Base-by-base conservation (phyloP, 2,113 vertebrate species). In the Delphinus delphis region DNA sequence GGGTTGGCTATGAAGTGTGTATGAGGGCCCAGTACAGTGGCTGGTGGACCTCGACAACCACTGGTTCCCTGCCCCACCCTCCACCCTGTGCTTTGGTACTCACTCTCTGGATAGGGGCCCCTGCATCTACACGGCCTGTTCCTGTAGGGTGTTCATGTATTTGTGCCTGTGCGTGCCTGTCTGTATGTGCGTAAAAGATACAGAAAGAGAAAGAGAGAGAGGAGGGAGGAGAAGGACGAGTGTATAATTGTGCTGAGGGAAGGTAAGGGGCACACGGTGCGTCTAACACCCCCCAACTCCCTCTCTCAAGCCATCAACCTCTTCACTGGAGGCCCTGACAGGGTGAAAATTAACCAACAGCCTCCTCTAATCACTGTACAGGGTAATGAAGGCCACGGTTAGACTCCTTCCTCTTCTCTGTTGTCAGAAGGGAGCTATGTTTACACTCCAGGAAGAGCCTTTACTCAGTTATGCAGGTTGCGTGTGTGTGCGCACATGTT, bases 331-430 rank as follows among this genome's bases (percentile, higher is more conserved):
- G 9, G 73, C 50, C 23, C 63, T 94, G 96, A 96, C 95, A 96
- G 97, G 97, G 96, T 98, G 98, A 98, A 98, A 98, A 98, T 98
- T 97, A 98, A 98, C 98, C 95, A 88, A 18, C 92, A 95, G 87
- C 82, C 91, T 93, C 76, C 77, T 97, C 93, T 98, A 97, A 98
- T 98, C 97, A 87, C 96, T 62, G 47, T 41, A 2, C 89, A 95
- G 96, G 95, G 92, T 93, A 96, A 97, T 97, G 97, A 94, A 94
- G 88, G 55, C 47, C 77, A 88, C 4, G 84, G 93, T 92, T 93
- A 95, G 41, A 94, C 91, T 93, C 97, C 94, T 65, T 97, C 96
- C 76, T 98, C 71, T 95, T 93, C 90, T 95, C 93, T 91, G 88
- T 70, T 96, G 1, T 96, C 33, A 70, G 70, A 84, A 90, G 38